phyloP scores from a whole-genome alignment of 2,888 invertebrate species.

The Marasmarcha lunaedactyla region DNA sequence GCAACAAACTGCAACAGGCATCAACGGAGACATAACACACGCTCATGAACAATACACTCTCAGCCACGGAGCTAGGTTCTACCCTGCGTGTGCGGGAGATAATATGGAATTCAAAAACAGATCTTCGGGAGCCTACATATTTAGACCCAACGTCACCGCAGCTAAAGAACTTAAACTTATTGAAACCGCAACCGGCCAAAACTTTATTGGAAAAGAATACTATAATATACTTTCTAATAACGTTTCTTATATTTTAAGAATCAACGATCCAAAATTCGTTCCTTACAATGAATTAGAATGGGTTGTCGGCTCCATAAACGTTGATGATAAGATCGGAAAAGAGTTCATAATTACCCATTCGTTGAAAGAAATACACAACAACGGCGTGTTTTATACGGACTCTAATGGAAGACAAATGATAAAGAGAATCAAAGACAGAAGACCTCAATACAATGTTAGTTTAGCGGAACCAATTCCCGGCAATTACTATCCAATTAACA shows the following conservation, averaged over 20 bases:
- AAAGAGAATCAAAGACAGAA: slow-evolving; percentile 73
- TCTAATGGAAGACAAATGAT: slow-evolving; percentile 92
- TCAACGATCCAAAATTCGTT: slow-evolving; percentile 33
- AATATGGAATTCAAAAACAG: slow-evolving; percentile 72
- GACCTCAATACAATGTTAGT: slow-evolving; percentile 81
- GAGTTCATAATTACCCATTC: slow-evolving; percentile 84
- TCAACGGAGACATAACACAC: too few relatives aligned
- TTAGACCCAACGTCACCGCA: slow-evolving; percentile 73
- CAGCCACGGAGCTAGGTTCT: slow-evolving; percentile 29
- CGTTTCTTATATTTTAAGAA: slow-evolving; percentile 17
- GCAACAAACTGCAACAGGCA: too few relatives aligned
- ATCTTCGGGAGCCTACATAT: slow-evolving; percentile 95
- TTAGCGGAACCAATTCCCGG: slow-evolving; percentile 80
- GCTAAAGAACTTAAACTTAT: slow-evolving; percentile 19
- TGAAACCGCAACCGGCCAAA: slow-evolving; percentile 14
- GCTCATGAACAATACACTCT: too few relatives aligned
- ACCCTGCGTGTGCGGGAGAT: slow-evolving; percentile 77
- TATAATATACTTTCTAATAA: slow-evolving; percentile 17
- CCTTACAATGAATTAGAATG: slow-evolving; percentile 77
- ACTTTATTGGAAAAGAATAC: slow-evolving; percentile 45
- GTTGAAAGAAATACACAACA: slow-evolving; percentile 68
- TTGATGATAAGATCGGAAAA: slow-evolving; percentile 76
- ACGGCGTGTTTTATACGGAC: slow-evolving; percentile 88
- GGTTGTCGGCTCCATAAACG: slow-evolving; percentile 82
- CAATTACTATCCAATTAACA: slow-evolving; percentile 95